phyloP scores from a whole-genome alignment of 2,888 invertebrate species.

The Calameuta idolon region DNA sequence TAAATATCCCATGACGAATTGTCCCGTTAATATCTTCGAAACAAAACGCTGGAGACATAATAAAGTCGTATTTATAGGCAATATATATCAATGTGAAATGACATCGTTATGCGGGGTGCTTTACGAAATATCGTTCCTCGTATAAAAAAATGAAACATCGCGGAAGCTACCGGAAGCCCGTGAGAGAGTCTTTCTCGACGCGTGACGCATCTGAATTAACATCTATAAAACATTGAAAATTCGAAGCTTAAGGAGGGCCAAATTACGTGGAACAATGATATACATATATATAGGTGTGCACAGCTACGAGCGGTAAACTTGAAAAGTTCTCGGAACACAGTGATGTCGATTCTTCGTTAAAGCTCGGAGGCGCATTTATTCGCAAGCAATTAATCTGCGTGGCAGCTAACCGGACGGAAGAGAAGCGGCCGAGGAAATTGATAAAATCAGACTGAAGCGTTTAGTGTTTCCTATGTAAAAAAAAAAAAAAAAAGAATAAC shows the following conservation, averaged over 20 bases:
- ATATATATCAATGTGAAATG: slow-evolving; percentile 17
- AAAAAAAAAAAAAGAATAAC: slow-evolving; percentile 2
- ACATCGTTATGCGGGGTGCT: slow-evolving; percentile 11
- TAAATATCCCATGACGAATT: not conserved
- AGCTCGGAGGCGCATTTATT: not conserved
- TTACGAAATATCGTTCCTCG: not conserved
- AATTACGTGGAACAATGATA: not conserved
- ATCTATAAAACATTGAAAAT: not conserved
- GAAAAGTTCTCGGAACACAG: not conserved
- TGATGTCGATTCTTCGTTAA: not conserved
- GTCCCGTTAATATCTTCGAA: not conserved
- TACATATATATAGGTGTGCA: not conserved
- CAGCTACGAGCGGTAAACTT: not conserved
- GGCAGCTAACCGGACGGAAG: not conserved
- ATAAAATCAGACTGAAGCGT: not conserved
- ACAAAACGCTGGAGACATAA: not conserved
- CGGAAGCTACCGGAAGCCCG: not conserved
- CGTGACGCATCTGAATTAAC: not conserved
- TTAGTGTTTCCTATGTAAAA: not conserved
- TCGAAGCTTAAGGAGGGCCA: too few relatives aligned
- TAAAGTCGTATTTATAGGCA: slow-evolving; percentile 1
- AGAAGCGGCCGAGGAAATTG: not conserved
- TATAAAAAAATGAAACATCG: not conserved
- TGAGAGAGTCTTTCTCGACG: not conserved
- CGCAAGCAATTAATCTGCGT: not conserved